Evolutionary conservation across 2,888 invertebrate species (phyloP).

Genomic region (Acrobasis suavella): DNA sequence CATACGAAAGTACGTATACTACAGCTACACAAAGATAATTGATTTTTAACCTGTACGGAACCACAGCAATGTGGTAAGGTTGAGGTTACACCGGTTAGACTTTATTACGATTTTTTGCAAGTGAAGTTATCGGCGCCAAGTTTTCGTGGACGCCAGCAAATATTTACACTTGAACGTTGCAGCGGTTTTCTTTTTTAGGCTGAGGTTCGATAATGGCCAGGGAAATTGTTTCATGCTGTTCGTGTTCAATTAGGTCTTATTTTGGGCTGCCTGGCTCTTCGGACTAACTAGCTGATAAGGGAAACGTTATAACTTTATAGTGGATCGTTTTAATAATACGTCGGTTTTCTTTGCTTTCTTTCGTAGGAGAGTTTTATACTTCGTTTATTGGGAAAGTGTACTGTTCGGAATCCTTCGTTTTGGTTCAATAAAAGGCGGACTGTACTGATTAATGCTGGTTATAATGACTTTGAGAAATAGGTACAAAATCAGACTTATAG

Average conservation of each 20-base stretch:
- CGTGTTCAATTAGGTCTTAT: constrained; percentile 50
- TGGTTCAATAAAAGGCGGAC: no score
- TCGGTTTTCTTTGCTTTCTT: background rate
- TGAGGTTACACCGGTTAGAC: constrained; percentile 38
- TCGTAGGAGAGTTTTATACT: no score
- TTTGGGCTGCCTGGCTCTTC: constrained; percentile 37
- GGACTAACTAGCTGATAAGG: background rate
- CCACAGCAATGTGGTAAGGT: constrained; percentile 25
- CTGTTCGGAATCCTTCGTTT: no score
- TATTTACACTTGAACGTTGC: constrained; percentile 70
- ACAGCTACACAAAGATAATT: background rate
- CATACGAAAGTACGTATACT: background rate
- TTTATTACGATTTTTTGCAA: constrained; percentile 59
- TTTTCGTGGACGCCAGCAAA: constrained; percentile 70
- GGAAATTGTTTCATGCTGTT: constrained; percentile 58
- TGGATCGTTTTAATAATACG: background rate
- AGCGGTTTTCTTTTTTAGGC: constrained; percentile 62
- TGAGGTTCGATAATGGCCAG: constrained; percentile 60
- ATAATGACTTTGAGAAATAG: no score
- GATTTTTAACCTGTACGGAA: constrained; percentile 27
- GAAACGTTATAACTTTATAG: background rate
- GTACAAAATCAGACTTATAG: no score
- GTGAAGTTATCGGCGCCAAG: constrained; percentile 66
- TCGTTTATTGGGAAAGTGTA: no score
- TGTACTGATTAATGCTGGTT: no score